A percentile compares a stretch with the other conserved stretches of the same genome.
Evolutionary conservation across 1,140 invertebrate species (phyloP).

Genomic region (Solenopsis invicta): DNA sequence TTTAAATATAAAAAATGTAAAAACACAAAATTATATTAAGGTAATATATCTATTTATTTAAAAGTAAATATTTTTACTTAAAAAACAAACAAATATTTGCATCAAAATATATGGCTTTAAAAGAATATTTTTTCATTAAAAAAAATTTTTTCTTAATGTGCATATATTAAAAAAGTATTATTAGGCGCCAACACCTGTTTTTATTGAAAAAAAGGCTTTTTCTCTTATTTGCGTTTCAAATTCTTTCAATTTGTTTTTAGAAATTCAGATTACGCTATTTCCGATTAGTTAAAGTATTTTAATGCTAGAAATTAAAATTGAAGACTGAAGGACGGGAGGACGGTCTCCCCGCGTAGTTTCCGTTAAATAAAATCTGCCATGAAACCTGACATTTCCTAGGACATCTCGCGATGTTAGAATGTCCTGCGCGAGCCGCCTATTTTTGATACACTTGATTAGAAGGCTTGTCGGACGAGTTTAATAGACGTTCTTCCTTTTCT

Average conservation of each 20-base stretch:
- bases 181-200: too few species aligned
- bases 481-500: slow-evolving; percentile 7
- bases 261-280: background rate
- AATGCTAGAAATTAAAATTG: background rate
- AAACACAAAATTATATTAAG: too few species aligned
- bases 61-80: too few species aligned
- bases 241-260: background rate
- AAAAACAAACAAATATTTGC: too few species aligned
- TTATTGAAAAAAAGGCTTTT: too few species aligned
- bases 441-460: slow-evolving; percentile 33
- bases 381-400: slow-evolving; percentile 1
- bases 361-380: background rate
- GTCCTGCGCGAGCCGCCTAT: slow-evolving; percentile 20
- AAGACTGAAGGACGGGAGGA: background rate
- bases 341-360: background rate
- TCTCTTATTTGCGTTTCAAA: too few species aligned
- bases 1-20: too few species aligned
- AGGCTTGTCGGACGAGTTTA: slow-evolving; percentile 34
- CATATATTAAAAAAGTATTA: too few species aligned
- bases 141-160: too few species aligned
- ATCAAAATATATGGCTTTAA: too few species aligned
- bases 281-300: background rate
- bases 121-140: too few species aligned
- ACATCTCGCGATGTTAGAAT: background rate
- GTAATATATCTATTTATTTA: too few species aligned